These are phyloP conservation scores for Baryphthengus martii DNA, from an alignment of 2,113 vertebrate species.

Conservation along the genomic window DNA sequence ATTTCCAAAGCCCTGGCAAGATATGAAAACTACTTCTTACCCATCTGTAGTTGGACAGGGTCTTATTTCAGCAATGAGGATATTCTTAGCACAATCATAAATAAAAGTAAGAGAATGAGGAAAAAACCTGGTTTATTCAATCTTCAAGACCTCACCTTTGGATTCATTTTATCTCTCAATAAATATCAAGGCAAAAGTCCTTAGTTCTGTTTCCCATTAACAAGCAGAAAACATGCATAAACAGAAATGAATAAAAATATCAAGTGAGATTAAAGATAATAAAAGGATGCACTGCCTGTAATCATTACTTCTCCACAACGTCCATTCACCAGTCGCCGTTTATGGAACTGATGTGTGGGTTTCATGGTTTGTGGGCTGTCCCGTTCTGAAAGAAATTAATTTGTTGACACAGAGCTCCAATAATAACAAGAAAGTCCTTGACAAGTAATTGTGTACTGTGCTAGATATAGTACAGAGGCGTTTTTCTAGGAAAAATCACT, in stretches of 20 bases:
- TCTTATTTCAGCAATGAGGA: neutral
- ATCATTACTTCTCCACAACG: neutral
- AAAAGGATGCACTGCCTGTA: neutral
- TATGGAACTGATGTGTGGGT: neutral
- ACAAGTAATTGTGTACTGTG: neutral
- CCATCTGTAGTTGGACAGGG: neutral
- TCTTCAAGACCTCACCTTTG: neutral
- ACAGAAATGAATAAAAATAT: neutral
- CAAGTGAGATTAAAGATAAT: neutral
- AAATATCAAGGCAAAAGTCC: neutral
- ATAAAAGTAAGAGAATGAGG: neutral
- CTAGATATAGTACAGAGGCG: neutral
- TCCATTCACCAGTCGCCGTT: neutral
- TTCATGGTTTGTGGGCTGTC: neutral
- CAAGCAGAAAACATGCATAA: neutral
- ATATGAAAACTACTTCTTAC: neutral
- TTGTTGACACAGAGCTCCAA: neutral
- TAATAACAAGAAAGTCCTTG: neutral
- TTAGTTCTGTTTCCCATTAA: neutral
- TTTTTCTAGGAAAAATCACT: slow-evolving; percentile 1
- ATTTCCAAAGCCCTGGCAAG: neutral
- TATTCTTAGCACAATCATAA: neutral
- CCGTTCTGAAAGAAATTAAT: neutral
- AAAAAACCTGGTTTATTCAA: neutral
- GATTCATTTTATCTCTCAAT: neutral